Percentiles rank a stretch among this genome's conserved stretches.
Conservation (phyloP, 2,888 invertebrate genomes). For the Junonia oenone region DNA sequence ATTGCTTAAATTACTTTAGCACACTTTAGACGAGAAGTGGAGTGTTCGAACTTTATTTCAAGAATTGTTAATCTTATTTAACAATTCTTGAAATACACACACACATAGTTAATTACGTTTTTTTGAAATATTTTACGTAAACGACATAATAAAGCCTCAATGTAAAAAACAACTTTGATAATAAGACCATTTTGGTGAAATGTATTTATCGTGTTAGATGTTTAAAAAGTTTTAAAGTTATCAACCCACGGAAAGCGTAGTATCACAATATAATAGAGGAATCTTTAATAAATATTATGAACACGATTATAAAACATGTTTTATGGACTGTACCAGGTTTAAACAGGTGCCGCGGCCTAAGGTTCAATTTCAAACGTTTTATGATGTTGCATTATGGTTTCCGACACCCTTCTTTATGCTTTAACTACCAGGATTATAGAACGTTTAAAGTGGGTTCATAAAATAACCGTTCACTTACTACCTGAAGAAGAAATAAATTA, state of each 20-base stretch:
- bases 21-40: not conserved
- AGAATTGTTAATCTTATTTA: too few species aligned
- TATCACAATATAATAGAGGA: not conserved
- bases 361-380: slow-evolving; percentile 60
- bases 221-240: not conserved
- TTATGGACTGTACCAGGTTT: slow-evolving; percentile 48
- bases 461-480: slow-evolving; percentile 66
- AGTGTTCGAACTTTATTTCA: too few species aligned
- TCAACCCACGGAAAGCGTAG: not conserved
- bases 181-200: not conserved
- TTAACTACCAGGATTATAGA: slow-evolving; percentile 70
- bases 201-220: not conserved
- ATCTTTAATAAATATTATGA: slow-evolving; percentile 12
- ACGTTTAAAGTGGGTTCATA: slow-evolving; percentile 71
- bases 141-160: not conserved
- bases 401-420: slow-evolving; percentile 66
- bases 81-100: too few species aligned
- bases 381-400: slow-evolving; percentile 61
- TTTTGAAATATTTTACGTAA: too few species aligned
- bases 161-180: not conserved
- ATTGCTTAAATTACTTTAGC: not conserved
- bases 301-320: slow-evolving; percentile 45
- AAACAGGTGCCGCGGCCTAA: slow-evolving; percentile 55
- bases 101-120: too few species aligned
- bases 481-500: slow-evolving; percentile 77